Evolutionary conservation across 92 coral and sea anemone species (phyloP).

Genomic region (Heliopora coerulea): DNA sequence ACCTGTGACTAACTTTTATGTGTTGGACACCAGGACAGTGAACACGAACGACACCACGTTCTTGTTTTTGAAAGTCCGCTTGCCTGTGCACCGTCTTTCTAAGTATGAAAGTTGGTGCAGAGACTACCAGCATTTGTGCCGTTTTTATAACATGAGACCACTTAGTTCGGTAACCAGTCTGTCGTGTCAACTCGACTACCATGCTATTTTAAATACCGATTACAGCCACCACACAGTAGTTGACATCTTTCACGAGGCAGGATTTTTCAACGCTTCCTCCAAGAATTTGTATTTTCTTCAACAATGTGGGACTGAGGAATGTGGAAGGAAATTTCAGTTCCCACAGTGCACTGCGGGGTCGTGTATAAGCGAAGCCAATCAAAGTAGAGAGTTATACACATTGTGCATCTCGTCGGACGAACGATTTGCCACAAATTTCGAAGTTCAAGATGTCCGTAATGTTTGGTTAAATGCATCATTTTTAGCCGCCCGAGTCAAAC

Average conservation of each 20-base stretch:
- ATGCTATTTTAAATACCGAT: not conserved
- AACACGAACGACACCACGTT: constrained; percentile 8
- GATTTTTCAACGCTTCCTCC: constrained; percentile 16
- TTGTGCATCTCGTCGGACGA: constrained; percentile 41
- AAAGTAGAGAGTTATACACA: constrained; percentile 38
- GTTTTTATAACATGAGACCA: constrained; percentile 51
- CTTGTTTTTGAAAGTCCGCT: constrained; percentile 6
- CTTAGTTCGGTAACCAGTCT: constrained; percentile 24
- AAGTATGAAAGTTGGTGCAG: constrained; percentile 62
- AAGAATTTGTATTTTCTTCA: constrained; percentile 47
- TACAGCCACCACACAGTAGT: not conserved
- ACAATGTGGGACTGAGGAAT: constrained; percentile 35
- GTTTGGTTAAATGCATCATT: constrained; percentile 21
- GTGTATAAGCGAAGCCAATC: not conserved
- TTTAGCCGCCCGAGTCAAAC: constrained; percentile 19
- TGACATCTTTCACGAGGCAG: constrained; percentile 11
- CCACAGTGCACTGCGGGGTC: constrained; percentile 8
- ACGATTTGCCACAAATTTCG: constrained; percentile 29
- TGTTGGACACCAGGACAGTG: constrained; percentile 8
- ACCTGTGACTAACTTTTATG: constrained; percentile 45
- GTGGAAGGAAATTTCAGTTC: constrained; percentile 12
- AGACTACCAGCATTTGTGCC: constrained; percentile 58
- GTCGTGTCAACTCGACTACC: not conserved
- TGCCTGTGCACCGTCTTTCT: constrained; percentile 44
- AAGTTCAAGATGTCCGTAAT: constrained; percentile 45